Conservation (phyloP, 2,113 vertebrate species). For the Neogale vison region DNA sequence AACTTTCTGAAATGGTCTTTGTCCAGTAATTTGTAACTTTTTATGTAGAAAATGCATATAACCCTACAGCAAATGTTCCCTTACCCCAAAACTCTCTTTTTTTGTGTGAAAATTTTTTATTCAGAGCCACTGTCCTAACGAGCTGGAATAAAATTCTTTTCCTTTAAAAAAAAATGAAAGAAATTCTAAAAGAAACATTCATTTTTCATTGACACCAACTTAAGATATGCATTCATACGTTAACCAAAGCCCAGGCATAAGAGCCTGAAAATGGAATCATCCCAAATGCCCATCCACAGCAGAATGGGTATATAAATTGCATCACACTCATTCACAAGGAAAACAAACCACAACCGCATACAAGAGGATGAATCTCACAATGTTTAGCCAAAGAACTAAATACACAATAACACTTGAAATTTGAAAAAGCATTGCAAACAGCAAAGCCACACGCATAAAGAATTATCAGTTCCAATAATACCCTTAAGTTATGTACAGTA, state of each 20-base stretch:
- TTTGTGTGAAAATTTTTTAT: neutral
- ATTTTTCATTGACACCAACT: neutral
- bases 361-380: neutral
- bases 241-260: neutral
- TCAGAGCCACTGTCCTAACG: neutral
- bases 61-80: neutral
- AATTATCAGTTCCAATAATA: constrained; percentile 1
- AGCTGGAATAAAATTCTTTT: neutral
- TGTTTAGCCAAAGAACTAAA: neutral
- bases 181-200: neutral
- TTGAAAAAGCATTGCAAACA: neutral
- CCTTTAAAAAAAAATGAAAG: neutral
- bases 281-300: neutral
- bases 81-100: neutral
- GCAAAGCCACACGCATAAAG: neutral
- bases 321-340: neutral
- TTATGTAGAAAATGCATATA: neutral
- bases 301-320: neutral
- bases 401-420: neutral
- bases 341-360: neutral
- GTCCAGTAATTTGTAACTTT: neutral
- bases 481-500: neutral
- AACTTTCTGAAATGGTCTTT: neutral
- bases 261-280: neutral
- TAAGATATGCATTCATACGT: neutral